Evolutionary conservation across 2,888 invertebrate genomes (phyloP).

Genomic region (Aporophyla nigra): DNA sequence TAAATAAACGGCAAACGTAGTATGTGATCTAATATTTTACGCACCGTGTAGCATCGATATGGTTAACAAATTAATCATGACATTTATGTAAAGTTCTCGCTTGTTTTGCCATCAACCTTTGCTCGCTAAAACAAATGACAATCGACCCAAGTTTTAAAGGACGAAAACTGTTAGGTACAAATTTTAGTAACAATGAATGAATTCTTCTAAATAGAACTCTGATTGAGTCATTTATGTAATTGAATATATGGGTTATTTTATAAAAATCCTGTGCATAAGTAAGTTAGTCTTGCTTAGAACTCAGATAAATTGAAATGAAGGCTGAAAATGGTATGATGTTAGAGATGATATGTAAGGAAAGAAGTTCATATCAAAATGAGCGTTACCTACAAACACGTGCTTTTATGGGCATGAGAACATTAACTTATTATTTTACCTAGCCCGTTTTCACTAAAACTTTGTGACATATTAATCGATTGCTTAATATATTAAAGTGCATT

Average conservation of each 20-base stretch:
- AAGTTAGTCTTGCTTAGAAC: neutral
- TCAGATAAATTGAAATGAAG: neutral
- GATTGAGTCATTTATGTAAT: conserved; percentile 19
- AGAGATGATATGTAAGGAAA: neutral
- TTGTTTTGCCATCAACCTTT: neutral
- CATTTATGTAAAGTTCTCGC: conserved; percentile 11
- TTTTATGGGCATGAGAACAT: neutral
- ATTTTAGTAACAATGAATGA: conserved; percentile 10
- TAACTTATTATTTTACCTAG: neutral
- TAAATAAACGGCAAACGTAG: neutral
- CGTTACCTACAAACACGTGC: neutral
- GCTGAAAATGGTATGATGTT: neutral
- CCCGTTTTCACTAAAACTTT: neutral
- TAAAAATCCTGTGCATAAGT: neutral
- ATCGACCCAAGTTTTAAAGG: conserved; percentile 41
- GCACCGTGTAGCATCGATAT: neutral
- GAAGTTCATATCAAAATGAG: neutral
- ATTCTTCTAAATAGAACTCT: conserved; percentile 11
- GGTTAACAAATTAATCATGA: conserved; percentile 11
- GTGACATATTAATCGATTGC: neutral
- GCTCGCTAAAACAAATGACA: conserved; percentile 22
- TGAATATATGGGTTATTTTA: neutral
- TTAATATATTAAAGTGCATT: neutral
- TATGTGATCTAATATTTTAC: conserved; percentile 3
- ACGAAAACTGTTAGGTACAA: conserved; percentile 14